Base-by-base conservation (phyloP, 1,140 invertebrate species). In the Drosophila watanabei region DNA sequence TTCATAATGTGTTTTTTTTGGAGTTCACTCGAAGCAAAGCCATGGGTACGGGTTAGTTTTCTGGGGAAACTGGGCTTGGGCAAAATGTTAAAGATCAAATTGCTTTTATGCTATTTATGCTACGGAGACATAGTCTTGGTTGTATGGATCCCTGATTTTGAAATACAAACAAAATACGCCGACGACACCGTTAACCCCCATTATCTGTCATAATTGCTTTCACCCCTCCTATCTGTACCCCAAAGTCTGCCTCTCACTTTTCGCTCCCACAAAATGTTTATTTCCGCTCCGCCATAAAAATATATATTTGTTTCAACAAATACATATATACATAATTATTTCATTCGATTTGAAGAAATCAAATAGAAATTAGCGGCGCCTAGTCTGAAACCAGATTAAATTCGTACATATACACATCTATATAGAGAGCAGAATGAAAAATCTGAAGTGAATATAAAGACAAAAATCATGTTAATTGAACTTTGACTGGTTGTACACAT, bases 131-230 rank as follows among this genome's bases (percentile, higher is more conserved):
- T 16, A 28, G 51, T 69, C 16, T 28, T 35, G 48, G 6, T 32
- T 11, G 6, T 65, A 30, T 33, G 39, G 14, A 60, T 20, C 30
- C 52, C 5, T 10, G 13, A 10, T 39, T n/a, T 24, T 2, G 10
- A 13, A 61, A 62, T 41, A 49, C 58, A 63, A 63, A 63, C 58
- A 48, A 63, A 48, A 48, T 48, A 11, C 4, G 33, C 32, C 59
- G 73, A 77, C n/a, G 72, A 77, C 75, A 54, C 41, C 11, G 62
- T 49, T 77, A 77, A 77, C 75, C 75, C 72, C 73, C 73, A 77
- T 77, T 77, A 77, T 77, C 75, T 58, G 73, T 11, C 32, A 61
- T 73, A 73, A 73, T 73, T 73, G 70, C 70, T 73, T 73, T 73
- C 68, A 73, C 70, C 70, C 54, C 70, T 41, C 58, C 63, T 61